These are phyloP conservation scores for Caradrina clavipalpis DNA, from an alignment of 2,888 invertebrate genomes.

Conservation along the genomic window DNA sequence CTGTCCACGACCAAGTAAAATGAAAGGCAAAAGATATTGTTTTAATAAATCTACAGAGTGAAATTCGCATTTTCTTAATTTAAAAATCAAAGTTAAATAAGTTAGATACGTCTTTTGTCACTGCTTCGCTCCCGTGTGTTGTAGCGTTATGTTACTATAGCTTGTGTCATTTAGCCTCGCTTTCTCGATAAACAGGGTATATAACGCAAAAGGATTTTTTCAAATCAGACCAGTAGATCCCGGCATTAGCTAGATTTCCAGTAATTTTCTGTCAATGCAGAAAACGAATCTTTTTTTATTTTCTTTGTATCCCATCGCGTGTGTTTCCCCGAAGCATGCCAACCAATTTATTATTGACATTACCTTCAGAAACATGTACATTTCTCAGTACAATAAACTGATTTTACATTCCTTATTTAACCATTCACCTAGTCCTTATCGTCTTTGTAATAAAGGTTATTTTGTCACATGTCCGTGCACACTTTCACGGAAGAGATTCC, in stretches of 20 bases:
- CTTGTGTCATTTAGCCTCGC: no score
- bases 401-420: constrained; percentile 65
- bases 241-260: no score
- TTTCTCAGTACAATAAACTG: constrained; percentile 71
- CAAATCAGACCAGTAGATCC: no score
- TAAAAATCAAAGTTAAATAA: no score
- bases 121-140: no score
- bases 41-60: no score
- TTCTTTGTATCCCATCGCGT: constrained; percentile 7
- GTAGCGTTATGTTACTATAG: no score
- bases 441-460: constrained; percentile 26
- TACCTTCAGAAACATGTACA: constrained; percentile 51
- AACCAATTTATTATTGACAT: constrained; percentile 73
- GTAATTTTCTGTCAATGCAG: no score
- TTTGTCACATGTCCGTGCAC: constrained; percentile 42
- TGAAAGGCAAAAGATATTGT: constrained; percentile 4
- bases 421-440: constrained; percentile 40
- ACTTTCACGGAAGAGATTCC: constrained; percentile 79
- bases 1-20: constrained; percentile 3
- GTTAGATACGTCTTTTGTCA: no score
- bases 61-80: neutral
- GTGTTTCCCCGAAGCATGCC: constrained; percentile 61
- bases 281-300: neutral
- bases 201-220: no score
- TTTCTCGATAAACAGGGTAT: no score